These are phyloP conservation scores for Pseudonaja textilis DNA, from an alignment of 2,113 vertebrate species.

Conservation along the genomic window DNA sequence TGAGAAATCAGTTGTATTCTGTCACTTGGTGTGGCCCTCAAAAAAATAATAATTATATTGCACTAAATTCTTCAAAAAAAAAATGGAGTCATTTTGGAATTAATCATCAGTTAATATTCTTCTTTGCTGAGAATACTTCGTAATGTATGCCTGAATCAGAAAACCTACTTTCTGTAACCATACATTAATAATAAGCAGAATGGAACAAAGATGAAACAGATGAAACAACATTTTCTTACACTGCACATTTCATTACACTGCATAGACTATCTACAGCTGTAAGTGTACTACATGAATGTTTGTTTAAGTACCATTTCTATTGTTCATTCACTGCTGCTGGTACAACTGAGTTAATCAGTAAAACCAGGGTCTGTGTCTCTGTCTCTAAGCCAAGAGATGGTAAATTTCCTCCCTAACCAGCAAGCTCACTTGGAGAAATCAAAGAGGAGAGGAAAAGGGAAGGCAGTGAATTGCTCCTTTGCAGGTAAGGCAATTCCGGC, in stretches of 20 bases:
- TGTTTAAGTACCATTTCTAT: constrained; percentile 40
- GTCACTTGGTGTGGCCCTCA: constrained; percentile 10
- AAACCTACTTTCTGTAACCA: constrained; percentile 25
- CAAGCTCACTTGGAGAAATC: constrained; percentile 7
- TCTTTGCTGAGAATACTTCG: background rate
- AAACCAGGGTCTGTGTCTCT: constrained; percentile 25
- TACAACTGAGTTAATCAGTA: constrained; percentile 42
- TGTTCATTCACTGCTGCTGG: constrained; percentile 36
- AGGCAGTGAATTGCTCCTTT: background rate
- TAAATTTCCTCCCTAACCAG: constrained; percentile 11
- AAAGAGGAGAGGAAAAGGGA: constrained; percentile 11
- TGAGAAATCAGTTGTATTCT: background rate
- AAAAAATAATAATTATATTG: too few relatives aligned
- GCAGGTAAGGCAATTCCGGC: background rate
- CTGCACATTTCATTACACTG: constrained; percentile 23
- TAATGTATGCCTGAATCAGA: background rate
- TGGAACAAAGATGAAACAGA: constrained; percentile 9
- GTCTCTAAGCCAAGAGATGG: constrained; percentile 27
- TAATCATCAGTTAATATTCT: constrained; percentile 15
- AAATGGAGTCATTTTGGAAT: background rate
- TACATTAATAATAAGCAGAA: constrained; percentile 20
- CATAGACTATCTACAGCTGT: constrained; percentile 19
- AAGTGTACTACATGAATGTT: background rate
- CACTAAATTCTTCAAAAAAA: background rate
- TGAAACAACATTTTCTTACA: constrained; percentile 32